Evolutionary conservation across 2,797 vertebrate genomes (phyloP).

Genomic region (Etheostoma nigrum): DNA sequence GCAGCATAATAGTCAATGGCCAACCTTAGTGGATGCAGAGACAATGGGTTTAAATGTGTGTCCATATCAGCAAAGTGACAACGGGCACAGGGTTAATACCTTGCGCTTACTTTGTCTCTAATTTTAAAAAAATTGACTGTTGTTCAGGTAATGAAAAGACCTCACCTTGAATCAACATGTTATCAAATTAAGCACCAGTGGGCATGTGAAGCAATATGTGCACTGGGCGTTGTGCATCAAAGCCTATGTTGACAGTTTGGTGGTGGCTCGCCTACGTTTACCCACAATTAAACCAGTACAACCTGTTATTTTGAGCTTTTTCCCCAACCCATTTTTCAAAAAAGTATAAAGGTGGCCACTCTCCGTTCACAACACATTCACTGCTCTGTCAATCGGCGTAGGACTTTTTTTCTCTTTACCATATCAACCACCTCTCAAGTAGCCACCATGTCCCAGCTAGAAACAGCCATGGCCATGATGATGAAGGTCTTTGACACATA

Average conservation of each 20-base stretch:
- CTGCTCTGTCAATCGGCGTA: neutral
- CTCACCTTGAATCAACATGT: constrained; percentile 9
- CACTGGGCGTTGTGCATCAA: constrained; percentile 8
- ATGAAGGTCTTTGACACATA: constrained; percentile 81
- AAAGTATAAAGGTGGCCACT: constrained; percentile 41
- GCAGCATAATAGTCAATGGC: neutral
- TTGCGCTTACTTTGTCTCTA: neutral
- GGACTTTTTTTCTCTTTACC: neutral
- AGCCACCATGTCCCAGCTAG: constrained; percentile 73
- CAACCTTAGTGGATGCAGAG: neutral
- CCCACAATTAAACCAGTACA: neutral
- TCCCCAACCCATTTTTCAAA: neutral
- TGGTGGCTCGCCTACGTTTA: neutral
- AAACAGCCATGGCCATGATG: constrained; percentile 75
- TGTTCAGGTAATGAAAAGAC: neutral
- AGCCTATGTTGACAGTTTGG: constrained; percentile 12
- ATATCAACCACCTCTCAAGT: neutral
- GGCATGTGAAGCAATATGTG: neutral
- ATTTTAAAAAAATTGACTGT: neutral
- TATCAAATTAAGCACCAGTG: neutral
- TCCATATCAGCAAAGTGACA: neutral
- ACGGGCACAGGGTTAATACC: no score
- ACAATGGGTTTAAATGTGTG: neutral
- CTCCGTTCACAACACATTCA: constrained; percentile 6
- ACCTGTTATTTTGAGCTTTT: neutral